phyloP scores from a whole-genome alignment of 2,113 vertebrate species.

The Phylloscopus trochiloides region DNA sequence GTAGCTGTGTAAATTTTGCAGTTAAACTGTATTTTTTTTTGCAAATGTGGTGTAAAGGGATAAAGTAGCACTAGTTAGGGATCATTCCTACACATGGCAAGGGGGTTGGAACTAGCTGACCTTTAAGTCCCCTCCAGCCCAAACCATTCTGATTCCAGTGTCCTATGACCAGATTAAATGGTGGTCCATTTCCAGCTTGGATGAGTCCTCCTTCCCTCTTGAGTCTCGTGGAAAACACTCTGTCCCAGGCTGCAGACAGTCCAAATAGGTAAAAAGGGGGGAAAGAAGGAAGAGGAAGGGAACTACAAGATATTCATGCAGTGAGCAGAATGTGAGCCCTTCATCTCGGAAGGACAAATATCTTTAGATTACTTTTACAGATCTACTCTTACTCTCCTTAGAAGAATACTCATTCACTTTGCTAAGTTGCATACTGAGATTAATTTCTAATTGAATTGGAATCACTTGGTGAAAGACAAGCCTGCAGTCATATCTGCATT shows the following conservation, averaged over 20 bases:
- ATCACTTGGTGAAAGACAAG: background rate
- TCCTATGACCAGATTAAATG: background rate
- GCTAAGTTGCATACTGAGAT: background rate
- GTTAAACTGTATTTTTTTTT: background rate
- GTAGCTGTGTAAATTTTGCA: background rate
- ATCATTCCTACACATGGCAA: background rate
- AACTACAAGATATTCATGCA: background rate
- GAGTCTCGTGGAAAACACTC: background rate
- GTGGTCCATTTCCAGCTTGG: background rate
- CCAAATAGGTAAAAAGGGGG: background rate
- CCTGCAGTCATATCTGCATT: background rate
- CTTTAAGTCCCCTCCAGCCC: background rate
- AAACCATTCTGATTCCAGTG: background rate
- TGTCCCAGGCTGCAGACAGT: background rate
- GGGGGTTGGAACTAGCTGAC: rapidly evolving
- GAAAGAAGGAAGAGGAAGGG: background rate
- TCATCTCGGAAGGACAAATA: background rate
- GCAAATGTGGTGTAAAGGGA: background rate
- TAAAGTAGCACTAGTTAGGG: background rate
- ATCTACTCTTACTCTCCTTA: background rate
- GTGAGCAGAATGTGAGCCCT: background rate
- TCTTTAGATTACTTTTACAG: background rate
- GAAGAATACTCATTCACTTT: background rate
- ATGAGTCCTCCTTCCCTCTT: background rate
- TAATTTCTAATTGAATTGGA: background rate